Conservation (phyloP, 2,888 invertebrate genomes). For the Aspidapion aeneum region DNA sequence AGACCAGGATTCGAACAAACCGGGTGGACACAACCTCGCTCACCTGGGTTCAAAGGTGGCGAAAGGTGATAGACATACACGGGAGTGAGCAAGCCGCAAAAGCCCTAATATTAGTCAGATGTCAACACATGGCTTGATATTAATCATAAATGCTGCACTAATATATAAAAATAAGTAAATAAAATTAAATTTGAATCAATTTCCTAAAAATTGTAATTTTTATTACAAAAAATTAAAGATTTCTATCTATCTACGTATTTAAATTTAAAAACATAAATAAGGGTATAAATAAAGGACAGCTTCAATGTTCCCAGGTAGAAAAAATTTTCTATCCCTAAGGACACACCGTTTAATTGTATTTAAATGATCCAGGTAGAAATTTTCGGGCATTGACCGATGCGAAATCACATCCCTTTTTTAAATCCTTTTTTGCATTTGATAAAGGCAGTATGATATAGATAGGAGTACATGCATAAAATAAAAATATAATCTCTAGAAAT, state of each 20-base stretch:
- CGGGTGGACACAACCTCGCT: constrained; percentile 39
- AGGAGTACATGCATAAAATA: too few species aligned
- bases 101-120: constrained; percentile 49
- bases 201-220: too few species aligned
- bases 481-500: too few species aligned
- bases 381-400: neutral
- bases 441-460: too few species aligned
- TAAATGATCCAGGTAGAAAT: constrained; percentile 1
- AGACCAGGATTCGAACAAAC: constrained; percentile 30
- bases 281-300: neutral
- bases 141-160: constrained; percentile 43
- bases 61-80: constrained; percentile 42
- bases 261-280: too few species aligned
- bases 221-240: too few species aligned
- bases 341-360: neutral
- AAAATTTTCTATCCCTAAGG: neutral
- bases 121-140: constrained; percentile 51
- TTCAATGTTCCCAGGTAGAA: neutral
- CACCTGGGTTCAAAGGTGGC: constrained; percentile 42
- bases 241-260: too few species aligned
- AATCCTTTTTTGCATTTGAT: neutral
- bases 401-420: neutral
- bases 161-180: neutral
- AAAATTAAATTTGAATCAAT: too few species aligned
- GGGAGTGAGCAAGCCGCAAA: constrained; percentile 50